phyloP scores from a whole-genome alignment of 2,797 vertebrate species.

The Dicrostonyx torquatus region DNA sequence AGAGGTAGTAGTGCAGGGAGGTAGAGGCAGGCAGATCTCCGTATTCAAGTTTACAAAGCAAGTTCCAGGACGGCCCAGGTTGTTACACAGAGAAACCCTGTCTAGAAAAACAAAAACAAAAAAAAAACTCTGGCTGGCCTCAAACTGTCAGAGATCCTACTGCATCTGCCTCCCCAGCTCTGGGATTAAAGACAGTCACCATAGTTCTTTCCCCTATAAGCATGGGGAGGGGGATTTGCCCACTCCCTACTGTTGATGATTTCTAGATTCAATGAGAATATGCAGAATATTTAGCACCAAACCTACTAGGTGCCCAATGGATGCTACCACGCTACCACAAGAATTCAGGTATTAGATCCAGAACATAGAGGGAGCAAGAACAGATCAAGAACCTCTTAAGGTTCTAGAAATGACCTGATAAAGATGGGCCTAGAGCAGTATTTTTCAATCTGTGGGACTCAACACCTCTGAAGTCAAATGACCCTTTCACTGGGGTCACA shows the following conservation, averaged over 20 bases:
- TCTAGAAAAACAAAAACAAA: not conserved
- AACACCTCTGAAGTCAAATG: not conserved
- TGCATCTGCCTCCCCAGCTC: not conserved
- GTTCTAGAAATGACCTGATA: constrained; percentile 10
- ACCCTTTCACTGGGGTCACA: not conserved
- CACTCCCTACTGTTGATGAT: not conserved
- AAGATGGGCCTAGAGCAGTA: not conserved
- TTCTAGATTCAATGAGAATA: not conserved
- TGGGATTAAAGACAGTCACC: not conserved
- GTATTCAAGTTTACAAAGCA: not conserved
- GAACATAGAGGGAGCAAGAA: not conserved
- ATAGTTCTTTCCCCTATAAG: not conserved
- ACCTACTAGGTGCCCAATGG: not conserved
- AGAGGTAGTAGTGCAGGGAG: not conserved
- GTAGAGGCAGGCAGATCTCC: not conserved
- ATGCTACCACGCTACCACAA: not conserved
- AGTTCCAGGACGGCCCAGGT: not conserved
- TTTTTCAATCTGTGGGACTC: not conserved
- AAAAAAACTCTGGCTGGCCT: not conserved
- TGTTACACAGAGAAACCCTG: not conserved
- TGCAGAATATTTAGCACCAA: not conserved
- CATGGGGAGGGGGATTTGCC: not conserved
- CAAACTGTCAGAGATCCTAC: not conserved
- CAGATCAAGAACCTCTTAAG: not conserved
- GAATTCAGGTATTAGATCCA: not conserved